Percentiles rank a stretch among this genome's conserved stretches.
phyloP scores from a whole-genome alignment of 1,140 invertebrate genomes.

The Drosophila fuyamai region DNA sequence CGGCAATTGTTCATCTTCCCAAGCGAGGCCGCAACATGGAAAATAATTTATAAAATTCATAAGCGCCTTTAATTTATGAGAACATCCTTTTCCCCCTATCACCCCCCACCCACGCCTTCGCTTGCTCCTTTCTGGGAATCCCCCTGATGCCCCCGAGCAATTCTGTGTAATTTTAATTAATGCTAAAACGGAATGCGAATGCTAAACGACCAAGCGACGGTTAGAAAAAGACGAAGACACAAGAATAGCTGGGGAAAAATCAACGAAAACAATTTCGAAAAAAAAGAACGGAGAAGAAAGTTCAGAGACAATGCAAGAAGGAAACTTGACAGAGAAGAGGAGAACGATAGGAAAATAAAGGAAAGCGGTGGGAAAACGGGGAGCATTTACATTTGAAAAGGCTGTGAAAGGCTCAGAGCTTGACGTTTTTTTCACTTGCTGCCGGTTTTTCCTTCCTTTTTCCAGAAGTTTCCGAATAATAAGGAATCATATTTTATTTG shows the following conservation, averaged over 20 bases:
- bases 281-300: conserved; percentile 22
- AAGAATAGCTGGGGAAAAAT: conserved; percentile 38
- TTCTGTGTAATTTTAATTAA: conserved; percentile 79
- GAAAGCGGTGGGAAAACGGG: conserved; percentile 2
- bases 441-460: conserved; percentile 1
- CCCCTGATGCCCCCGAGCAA: conserved; percentile 41
- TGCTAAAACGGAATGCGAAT: conserved; percentile 72
- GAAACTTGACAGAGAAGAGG: neutral
- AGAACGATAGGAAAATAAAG: neutral
- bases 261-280: conserved; percentile 8
- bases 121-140: conserved; percentile 11
- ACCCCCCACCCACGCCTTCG: neutral
- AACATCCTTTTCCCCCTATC: conserved; percentile 21
- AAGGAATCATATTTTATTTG: neutral
- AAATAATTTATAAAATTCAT: conserved; percentile 83
- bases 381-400: conserved; percentile 42
- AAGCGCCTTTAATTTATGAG: conserved; percentile 79
- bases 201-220: conserved; percentile 41
- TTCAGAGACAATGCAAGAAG: conserved; percentile 34
- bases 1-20: conserved; percentile 45
- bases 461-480: conserved; percentile 1
- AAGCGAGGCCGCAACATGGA: conserved; percentile 39
- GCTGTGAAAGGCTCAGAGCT: conserved; percentile 20
- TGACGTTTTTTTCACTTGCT: conserved; percentile 2
- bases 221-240: conserved; percentile 12